phyloP scores from a whole-genome alignment of 2,113 vertebrate genomes.

The Taurulus bubalis region DNA sequence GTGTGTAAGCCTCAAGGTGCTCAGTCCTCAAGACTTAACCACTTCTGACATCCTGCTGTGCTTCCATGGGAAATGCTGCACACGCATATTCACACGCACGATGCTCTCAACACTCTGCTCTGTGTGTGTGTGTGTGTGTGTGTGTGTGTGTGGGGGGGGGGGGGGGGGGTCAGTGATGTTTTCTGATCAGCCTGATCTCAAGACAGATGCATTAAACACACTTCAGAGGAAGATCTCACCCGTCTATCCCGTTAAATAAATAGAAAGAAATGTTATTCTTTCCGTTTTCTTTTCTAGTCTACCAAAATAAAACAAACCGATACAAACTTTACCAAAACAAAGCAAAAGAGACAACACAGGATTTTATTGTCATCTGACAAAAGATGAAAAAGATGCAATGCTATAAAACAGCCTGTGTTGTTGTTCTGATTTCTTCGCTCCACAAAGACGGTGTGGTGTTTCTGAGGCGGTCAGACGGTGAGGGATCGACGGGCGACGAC shows the following conservation, averaged over 20 bases:
- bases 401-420: background rate
- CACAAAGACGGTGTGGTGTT: background rate
- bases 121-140: background rate
- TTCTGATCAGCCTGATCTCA: constrained; percentile 1
- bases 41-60: constrained; percentile 63
- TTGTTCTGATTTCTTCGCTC: background rate
- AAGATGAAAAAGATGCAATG: no score
- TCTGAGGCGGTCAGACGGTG: constrained; percentile 35
- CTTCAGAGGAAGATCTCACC: background rate
- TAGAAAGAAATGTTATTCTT: background rate
- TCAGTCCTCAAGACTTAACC: constrained; percentile 43
- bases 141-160: background rate
- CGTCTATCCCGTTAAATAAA: background rate
- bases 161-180: background rate
- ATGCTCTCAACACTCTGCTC: background rate
- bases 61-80: constrained; percentile 47
- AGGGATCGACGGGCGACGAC: constrained; percentile 41
- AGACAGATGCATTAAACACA: background rate
- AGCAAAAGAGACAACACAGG: background rate
- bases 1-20: constrained; percentile 39
- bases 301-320: background rate
- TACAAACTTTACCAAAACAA: background rate
- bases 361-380: background rate
- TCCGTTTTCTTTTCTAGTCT: background rate
- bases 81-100: constrained; percentile 12